Evolutionary conservation across 2,888 invertebrate species (phyloP).

Genomic region (Onthophagus sagittarius): DNA sequence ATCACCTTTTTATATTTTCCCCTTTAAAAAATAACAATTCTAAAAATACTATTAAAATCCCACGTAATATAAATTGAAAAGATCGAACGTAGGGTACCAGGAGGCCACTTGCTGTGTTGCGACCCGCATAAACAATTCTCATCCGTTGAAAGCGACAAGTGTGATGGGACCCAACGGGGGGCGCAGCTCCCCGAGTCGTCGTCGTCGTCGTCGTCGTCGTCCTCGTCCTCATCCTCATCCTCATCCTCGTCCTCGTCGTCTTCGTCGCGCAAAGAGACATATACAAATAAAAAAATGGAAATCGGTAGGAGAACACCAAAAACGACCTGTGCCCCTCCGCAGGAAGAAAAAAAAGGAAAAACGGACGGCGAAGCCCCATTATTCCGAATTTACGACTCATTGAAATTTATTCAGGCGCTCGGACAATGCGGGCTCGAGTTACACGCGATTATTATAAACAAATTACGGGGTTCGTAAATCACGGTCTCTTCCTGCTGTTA

Average conservation of each 20-base stretch:
- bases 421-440: constrained; percentile 37
- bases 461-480: constrained; percentile 40
- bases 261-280: background rate
- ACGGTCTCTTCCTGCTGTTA: constrained; percentile 42
- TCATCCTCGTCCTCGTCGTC: background rate
- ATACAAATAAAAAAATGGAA: constrained; percentile 39
- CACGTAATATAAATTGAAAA: constrained; percentile 20
- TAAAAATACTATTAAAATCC: constrained; percentile 17
- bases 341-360: background rate
- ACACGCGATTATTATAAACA: constrained; percentile 39
- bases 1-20: too few species aligned
- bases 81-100: constrained; percentile 17
- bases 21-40: too few species aligned
- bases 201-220: background rate
- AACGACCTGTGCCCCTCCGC: constrained; percentile 33
- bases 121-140: constrained; percentile 37
- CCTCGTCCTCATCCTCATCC: background rate
- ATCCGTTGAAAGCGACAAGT: constrained; percentile 45
- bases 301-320: constrained; percentile 22
- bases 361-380: constrained; percentile 28
- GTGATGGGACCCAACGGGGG: constrained; percentile 42
- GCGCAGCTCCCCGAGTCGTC: constrained; percentile 40
- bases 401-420: constrained; percentile 46
- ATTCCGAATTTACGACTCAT: constrained; percentile 43
- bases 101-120: constrained; percentile 12